Conservation (phyloP, 1,140 invertebrate species). For the Drosophila prosaltans region DNA sequence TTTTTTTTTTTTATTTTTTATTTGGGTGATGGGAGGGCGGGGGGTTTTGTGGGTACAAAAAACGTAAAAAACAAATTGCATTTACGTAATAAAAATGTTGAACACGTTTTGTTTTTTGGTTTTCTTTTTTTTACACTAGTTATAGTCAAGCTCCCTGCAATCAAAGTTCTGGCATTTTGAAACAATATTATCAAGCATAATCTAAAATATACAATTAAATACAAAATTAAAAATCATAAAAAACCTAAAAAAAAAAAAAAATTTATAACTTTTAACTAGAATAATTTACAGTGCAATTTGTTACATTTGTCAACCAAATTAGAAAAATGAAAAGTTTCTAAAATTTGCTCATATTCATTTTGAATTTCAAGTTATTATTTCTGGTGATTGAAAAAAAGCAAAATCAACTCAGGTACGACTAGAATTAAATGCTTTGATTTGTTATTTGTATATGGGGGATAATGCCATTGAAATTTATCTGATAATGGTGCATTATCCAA, state of each 20-base stretch:
- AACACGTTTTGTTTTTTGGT: neutral
- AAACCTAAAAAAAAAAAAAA: constrained; percentile 1
- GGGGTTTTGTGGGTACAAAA: constrained; percentile 26
- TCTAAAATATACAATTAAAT: constrained; percentile 23
- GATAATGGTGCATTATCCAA: constrained; percentile 43
- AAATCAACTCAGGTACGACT: constrained; percentile 65
- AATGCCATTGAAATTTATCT: neutral
- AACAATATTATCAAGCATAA: constrained; percentile 32
- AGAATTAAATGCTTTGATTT: constrained; percentile 63
- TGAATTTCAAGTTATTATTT: constrained; percentile 5
- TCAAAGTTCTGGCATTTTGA: constrained; percentile 49
- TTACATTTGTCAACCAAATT: constrained; percentile 36
- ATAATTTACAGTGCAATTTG: constrained; percentile 61
- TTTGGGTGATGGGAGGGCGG: constrained; percentile 8
- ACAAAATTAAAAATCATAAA: neutral
- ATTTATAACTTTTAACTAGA: neutral
- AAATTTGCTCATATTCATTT: constrained; percentile 61
- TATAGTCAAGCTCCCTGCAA: constrained; percentile 43
- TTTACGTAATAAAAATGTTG: constrained; percentile 79
- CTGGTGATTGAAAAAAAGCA: constrained; percentile 53
- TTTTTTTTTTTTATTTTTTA: constrained; percentile 29
- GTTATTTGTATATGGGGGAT: constrained; percentile 78
- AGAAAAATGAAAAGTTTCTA: neutral
- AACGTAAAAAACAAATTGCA: constrained; percentile 82
- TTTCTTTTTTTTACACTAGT: constrained; percentile 55